Evolutionary conservation across 1,140 invertebrate genomes (phyloP), one percentile per base, ranked within the genome.

Genomic region (Leucophenga varia): DNA sequence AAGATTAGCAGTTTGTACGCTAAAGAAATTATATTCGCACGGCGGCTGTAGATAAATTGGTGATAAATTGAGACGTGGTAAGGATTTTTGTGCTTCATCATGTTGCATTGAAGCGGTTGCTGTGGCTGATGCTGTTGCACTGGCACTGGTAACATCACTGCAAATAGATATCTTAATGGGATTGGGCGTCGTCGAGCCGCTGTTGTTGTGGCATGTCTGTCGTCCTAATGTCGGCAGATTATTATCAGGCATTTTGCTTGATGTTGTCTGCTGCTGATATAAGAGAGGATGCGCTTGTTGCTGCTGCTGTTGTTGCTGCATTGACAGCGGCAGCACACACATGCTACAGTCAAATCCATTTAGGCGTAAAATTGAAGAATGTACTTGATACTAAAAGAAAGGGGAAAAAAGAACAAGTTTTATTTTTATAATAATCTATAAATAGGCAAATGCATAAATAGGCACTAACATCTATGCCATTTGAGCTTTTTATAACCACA

Each of bases 281-380:
- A n/a, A n/a, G n/a, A n/a, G n/a, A n/a, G n/a, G n/a, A n/a, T 19
- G 31, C 3, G 32, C 6, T 22, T 30, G 18, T n/a, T 28, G 14
- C 22, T 10, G 31, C 31, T 7, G 49, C 8, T 0, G 41, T 20
- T 1, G 47, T 41, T 0, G 41, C 20, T 1, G 47, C 37, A 37
- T 54, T 39, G 59, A 45, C 13, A 49, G 53, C 80, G 80, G 82
- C 54, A 52, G 57, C 12, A 54, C 52, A 40, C 82, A 77, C 47
- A 84, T 73, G 39, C 67, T 74, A 43, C 71, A 74, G 36, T 78
- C 79, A 25, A 78, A 77, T 22, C 78, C 78, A 64, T 79, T 79
- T 22, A 86, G 61, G 10, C 78, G 72, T 38, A 86, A 59, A 28
- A 86, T 79, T 25, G 78, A 77, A 21, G 79, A 79, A 57, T 86